Evolutionary conservation across 2,113 vertebrate genomes (phyloP), one percentile per base, ranked within the genome.

Genomic region (Xyliphius kryptos): DNA sequence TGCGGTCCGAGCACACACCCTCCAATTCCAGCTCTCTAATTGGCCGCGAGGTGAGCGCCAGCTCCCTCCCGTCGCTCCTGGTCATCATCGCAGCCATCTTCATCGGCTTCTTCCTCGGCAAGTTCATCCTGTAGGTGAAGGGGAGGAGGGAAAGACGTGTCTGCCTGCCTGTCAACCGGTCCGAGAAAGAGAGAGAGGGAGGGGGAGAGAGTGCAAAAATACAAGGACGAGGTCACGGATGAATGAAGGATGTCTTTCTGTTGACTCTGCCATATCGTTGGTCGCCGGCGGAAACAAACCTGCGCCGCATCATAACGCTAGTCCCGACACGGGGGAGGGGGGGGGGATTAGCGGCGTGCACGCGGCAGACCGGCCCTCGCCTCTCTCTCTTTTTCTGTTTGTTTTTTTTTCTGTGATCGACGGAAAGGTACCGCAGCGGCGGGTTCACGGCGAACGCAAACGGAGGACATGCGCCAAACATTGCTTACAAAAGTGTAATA

Each of bases 41-140:
- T 67, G 88, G 90, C 81, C 89, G 91, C 82, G 94, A 96, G 68
- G 86, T 90, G 62, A 85, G 85, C 77, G 76, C 86, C 76, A 87
- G 90, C 80, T 90, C 92, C 82, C 89, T 98, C 77, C 95, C 96
- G 74, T 97, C 95, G 50, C 93, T 98, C 78, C 91, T 97, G 68
- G 96, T 97, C 79, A 93, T 97, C 76, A 96, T 98, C 86, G 96
- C 96, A 82, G 95, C 96, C 89, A 92, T 98, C 86, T 98, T 98
- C 92, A 96, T 97, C 72, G 96, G 96, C 81, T 97, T 98, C 93
- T 98, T 98, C 95, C 88, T 97, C 85, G 96, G 93, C 84, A 98
- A 98, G 84, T 97, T 98, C 88, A 92, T 97, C 90, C 92, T 97
- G 92, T 97, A 97, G 91, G 90, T 82, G 74, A 77, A 83, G 85